A percentile compares a stretch with the other conserved stretches of the same genome.
Evolutionary conservation across 2,113 vertebrate genomes (phyloP).

Genomic region (Gavia stellata): DNA sequence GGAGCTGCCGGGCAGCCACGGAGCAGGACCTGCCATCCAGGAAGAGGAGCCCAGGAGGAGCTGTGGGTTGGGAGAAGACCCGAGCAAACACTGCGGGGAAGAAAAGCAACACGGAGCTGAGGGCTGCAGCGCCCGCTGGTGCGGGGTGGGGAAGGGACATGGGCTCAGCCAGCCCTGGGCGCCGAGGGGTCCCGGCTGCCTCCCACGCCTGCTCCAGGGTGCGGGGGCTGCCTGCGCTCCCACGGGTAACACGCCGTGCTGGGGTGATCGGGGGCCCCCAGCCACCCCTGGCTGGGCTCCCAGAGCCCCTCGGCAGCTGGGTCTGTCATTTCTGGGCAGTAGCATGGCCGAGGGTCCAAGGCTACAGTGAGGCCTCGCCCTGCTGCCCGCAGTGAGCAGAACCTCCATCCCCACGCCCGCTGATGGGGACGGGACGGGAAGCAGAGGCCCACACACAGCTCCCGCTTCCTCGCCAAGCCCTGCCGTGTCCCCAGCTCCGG

Average conservation of each 20-base stretch:
- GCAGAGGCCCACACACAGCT: background rate
- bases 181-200: fast-evolving
- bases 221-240: background rate
- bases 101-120: background rate
- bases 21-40: background rate
- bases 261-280: fast-evolving
- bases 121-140: fast-evolving
- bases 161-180: fast-evolving
- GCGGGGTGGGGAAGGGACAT: fast-evolving
- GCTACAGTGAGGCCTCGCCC: background rate
- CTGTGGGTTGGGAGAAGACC: background rate
- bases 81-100: background rate
- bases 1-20: background rate
- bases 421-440: background rate
- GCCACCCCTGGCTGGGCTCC: background rate
- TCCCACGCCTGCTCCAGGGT: background rate
- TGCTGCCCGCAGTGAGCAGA: background rate
- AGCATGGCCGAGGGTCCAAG: background rate
- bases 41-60: background rate
- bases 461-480: background rate
- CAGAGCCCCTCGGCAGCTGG: background rate
- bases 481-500: background rate
- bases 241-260: fast-evolving
- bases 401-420: background rate
- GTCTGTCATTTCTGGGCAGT: background rate